Base-by-base conservation (phyloP, 2,888 invertebrate genomes). In the Hirtodrosophila duncani region DNA sequence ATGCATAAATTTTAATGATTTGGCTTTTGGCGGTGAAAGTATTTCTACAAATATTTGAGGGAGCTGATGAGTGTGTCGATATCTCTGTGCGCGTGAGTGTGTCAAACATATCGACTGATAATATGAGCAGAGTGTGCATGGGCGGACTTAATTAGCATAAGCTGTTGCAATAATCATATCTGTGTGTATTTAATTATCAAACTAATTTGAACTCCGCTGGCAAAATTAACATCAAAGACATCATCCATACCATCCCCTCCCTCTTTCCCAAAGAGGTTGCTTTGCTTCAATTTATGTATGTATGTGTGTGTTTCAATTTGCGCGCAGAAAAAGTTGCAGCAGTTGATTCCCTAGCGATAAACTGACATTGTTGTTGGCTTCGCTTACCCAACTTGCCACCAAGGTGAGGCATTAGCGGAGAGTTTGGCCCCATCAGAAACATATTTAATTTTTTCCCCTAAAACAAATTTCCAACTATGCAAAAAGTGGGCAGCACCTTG, bases 1-100 rank as follows among this genome's bases (percentile, higher is more conserved):
- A 26, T 63, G 75, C 77, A 77, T 80, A 58, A 68, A 80, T 66
- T 81, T 68, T 33, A 66, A 68, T 68, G 77, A 75, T 81, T 81
- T 81, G 61, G 58, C 61, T 59, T 53, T 50, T 66, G 48, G n/a
- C 42, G 58, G 49, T 62, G 44, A 70, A 65, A 70, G 80, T 61
- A 75, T 58, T 63, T 44, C 46, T 36, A 45, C 80, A 81, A 81
- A 75, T 81, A 75, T 75, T 81, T 79, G 45, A 38, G 36, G 18
- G 7, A 13, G 17, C n/a, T n/a, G n/a, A n/a, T n/a, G n/a, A n/a
- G n/a, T n/a, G n/a, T n/a, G n/a, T n/a, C n/a, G n/a, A 10, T 14
- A 9, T 14, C 1, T 41, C 17, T 3, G n/a, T 18, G 11, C 5
- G 23, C 10, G 24, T 16, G 17, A 7, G 7, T 53, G 44, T 44